Evolutionary conservation across 2,113 vertebrate genomes (phyloP), one percentile per base, ranked within the genome.

Genomic region (Syngnathoides biaculeatus): DNA sequence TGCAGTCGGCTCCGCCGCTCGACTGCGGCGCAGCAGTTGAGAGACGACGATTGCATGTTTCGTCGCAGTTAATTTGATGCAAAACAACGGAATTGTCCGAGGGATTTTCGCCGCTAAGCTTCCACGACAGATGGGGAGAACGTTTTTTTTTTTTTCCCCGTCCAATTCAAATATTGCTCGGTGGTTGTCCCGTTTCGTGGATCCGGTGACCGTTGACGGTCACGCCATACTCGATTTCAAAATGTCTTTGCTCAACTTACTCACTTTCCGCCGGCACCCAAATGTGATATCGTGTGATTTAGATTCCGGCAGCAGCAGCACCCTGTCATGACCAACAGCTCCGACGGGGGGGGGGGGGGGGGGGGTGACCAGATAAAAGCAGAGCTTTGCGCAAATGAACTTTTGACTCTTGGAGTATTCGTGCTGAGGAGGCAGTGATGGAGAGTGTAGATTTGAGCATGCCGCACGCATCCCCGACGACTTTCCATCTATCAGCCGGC

Each of bases 261-360:
- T n/a, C n/a, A n/a, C n/a, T n/a, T n/a, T n/a, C n/a, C n/a, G n/a
- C n/a, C 89, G 85, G 75, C 89, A 77, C 83, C 84, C 81, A 86
- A 89, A 91, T 89, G 88, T 80, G 85, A 90, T 88, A 88, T 90
- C 88, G 81, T 13, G 89, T 89, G 86, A 91, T 89, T 89, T 86
- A 75, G 77, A 84, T 82, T 89, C 82, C 75, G 78, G 79, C 74
- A 52, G 79, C 72, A 52, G 82, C 77, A 81, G 77, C 79, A 60
- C 68, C 74, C 86, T 80, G 83, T 90, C 87, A 84, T 85, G 86
- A 86, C 82, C 20, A 64, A 76, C 64, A 47, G n/a, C n/a, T n/a
- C n/a, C n/a, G n/a, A n/a, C n/a, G n/a, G n/a, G n/a, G n/a, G n/a
- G n/a, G n/a, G n/a, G n/a, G n/a, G n/a, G 75, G 45, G 38, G 35